These are phyloP conservation scores for Noctuana brunneofusca DNA, from an alignment of 2,888 invertebrate species.

Conservation along the genomic window DNA sequence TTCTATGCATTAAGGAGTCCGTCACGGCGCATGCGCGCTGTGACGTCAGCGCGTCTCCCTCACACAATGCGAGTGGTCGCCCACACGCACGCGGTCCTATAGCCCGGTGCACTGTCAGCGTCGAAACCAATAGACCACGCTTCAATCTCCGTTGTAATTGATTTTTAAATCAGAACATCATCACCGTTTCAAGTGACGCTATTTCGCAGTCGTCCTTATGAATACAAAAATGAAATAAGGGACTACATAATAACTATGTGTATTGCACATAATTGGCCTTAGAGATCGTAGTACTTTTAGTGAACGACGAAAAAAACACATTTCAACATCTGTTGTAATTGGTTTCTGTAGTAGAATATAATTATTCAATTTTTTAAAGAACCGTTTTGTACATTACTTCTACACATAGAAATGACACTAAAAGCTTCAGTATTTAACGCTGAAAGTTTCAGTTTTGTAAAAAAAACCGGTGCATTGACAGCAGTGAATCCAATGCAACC, in stretches of 20 bases:
- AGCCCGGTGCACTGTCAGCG: slow-evolving; percentile 28
- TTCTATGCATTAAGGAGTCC: slow-evolving; percentile 64
- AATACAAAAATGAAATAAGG: background rate
- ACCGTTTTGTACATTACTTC: too few species aligned
- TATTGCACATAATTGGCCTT: background rate
- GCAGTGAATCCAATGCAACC: too few species aligned
- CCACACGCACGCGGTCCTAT: slow-evolving; percentile 41
- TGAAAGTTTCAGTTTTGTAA: too few species aligned
- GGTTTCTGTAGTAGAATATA: too few species aligned
- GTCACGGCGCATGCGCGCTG: slow-evolving; percentile 65
- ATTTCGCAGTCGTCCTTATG: background rate
- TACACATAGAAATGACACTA: too few species aligned
- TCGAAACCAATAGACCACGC: slow-evolving; percentile 25
- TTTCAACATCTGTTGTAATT: too few species aligned
- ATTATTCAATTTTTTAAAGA: too few species aligned
- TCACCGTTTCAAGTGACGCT: background rate
- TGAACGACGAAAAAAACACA: too few species aligned
- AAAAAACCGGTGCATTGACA: too few species aligned
- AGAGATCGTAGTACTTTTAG: too few species aligned
- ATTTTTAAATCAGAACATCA: slow-evolving; percentile 20
- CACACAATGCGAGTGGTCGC: slow-evolving; percentile 42
- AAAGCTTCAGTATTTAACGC: too few species aligned
- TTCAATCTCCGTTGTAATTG: slow-evolving; percentile 26
- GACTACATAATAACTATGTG: background rate
- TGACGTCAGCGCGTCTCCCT: slow-evolving; percentile 72